Base-by-base conservation (phyloP, 2,113 vertebrate genomes). In the Sebastes fasciatus region DNA sequence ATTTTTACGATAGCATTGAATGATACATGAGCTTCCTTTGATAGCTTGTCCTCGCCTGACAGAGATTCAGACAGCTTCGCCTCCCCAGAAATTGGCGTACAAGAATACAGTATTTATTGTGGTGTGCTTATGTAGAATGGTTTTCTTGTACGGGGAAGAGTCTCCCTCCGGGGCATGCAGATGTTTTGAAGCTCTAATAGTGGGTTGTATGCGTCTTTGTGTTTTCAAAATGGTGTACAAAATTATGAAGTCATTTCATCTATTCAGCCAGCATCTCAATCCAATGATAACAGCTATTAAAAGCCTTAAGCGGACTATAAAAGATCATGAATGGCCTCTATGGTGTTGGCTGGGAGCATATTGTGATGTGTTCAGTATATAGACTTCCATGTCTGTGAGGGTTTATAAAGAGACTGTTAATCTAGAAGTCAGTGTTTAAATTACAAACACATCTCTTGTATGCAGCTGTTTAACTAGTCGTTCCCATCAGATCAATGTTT, bases 11-110 rank as follows among this genome's bases (percentile, higher is more conserved):
- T 72, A 73, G 57, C 45, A 14, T 87, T 94, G 83, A 95, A 94
- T 94, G 91, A 93, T 93, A 87, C 84, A 94, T 93, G 91, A 91
- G 77, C 76, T 89, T 87, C 79, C 64, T 90, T 87, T 89, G 86
- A 89, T 92, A 88, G 86, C 83, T 86, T 85, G 51, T 87, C 88
- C 82, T 91, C 23, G 42, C 40, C 84, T 88, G 71, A 81, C 72
- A 85, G 70, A 83, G 81, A 75, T 81, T 57, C 46, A 55, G 71
- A 74, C 54, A 19, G 60, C 76, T 90, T 76, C 76, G 23, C 74
- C 67, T 85, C 49, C 51, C 63, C 21, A 62, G 61, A 86, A 88
- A 89, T 57, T 48, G 13, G 62, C 34, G 63, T 77, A 79, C 40
- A 82, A 69, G 63, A 85, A 77, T 80, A 84, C 48, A 79, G 40